Evolutionary conservation across 2,888 invertebrate genomes (phyloP).

Genomic region (Amblyjoppa proteus): DNA sequence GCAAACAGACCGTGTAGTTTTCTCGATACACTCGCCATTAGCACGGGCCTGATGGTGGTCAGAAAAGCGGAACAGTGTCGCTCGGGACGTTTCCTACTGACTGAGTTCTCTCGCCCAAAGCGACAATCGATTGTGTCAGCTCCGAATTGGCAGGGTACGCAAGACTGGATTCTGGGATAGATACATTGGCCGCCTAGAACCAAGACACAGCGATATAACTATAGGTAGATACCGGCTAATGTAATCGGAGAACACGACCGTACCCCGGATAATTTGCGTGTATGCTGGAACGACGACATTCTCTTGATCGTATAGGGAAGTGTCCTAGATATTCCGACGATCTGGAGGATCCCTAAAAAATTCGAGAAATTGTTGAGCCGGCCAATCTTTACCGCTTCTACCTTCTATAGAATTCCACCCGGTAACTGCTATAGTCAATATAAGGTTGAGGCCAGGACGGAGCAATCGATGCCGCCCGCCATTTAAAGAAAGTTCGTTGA

Average conservation of each 20-base stretch:
- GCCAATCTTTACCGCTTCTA: conserved; percentile 1
- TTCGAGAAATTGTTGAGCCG: conserved; percentile 22
- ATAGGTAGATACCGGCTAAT: neutral
- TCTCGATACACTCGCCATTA: conserved; percentile 37
- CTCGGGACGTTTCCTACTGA: conserved; percentile 53
- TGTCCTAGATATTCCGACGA: conserved; percentile 17
- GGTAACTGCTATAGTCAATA: conserved; percentile 24
- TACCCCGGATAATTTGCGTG: conserved; percentile 33
- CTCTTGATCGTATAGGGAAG: conserved; percentile 4
- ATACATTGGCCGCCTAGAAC: neutral
- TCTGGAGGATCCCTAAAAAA: conserved; percentile 28
- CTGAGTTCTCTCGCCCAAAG: conserved; percentile 64
- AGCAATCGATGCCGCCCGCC: conserved; percentile 41
- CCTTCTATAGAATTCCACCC: neutral
- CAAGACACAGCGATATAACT: conserved; percentile 1
- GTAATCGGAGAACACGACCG: conserved; percentile 26
- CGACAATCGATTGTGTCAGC: conserved; percentile 66
- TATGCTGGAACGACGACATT: conserved; percentile 2
- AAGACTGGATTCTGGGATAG: neutral
- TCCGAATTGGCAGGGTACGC: conserved; percentile 22
- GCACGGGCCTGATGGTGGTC: conserved; percentile 44
- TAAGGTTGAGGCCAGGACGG: conserved; percentile 40
- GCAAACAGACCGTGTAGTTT: conserved; percentile 19
- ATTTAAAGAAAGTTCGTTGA: conserved; percentile 18
- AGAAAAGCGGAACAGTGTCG: conserved; percentile 47